phyloP scores from a whole-genome alignment of 2,888 invertebrate genomes.

The Ophion ventricosus region DNA sequence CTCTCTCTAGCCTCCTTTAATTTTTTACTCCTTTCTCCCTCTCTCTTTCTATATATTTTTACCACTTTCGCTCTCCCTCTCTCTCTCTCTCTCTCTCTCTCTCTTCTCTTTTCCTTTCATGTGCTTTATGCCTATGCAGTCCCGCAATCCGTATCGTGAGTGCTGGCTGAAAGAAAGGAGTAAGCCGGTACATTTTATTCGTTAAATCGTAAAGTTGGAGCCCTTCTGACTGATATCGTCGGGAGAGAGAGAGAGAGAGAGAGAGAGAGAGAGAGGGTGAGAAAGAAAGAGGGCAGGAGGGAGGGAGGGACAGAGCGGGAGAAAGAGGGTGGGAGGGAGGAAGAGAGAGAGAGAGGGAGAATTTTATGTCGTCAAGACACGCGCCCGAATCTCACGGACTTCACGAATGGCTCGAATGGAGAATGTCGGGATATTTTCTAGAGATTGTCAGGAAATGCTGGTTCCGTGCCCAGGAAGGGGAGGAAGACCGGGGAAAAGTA shows the following conservation, averaged over 20 bases:
- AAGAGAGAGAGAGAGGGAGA: neutral
- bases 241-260: constrained; percentile 1
- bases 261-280: constrained; percentile 2
- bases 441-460: constrained; percentile 49
- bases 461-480: too few species aligned
- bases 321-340: neutral
- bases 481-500: too few species aligned
- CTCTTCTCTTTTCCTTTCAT: too few species aligned
- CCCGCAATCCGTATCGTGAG: too few species aligned
- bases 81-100: too few species aligned
- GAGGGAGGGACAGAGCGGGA: too few species aligned
- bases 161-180: too few species aligned
- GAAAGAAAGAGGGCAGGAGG: neutral
- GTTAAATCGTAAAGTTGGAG: too few species aligned
- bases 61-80: neutral
- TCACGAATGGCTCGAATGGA: constrained; percentile 36
- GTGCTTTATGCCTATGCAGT: too few species aligned
- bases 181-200: too few species aligned
- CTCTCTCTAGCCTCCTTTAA: neutral
- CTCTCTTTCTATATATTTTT: too few species aligned
- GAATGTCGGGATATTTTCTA: constrained; percentile 57
- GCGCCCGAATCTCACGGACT: constrained; percentile 40
- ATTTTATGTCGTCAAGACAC: constrained; percentile 54
- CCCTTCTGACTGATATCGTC: too few species aligned
- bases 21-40: neutral